Evolutionary conservation across 92 coral and sea anemone species (phyloP).

Genomic region (Metridium senile): DNA sequence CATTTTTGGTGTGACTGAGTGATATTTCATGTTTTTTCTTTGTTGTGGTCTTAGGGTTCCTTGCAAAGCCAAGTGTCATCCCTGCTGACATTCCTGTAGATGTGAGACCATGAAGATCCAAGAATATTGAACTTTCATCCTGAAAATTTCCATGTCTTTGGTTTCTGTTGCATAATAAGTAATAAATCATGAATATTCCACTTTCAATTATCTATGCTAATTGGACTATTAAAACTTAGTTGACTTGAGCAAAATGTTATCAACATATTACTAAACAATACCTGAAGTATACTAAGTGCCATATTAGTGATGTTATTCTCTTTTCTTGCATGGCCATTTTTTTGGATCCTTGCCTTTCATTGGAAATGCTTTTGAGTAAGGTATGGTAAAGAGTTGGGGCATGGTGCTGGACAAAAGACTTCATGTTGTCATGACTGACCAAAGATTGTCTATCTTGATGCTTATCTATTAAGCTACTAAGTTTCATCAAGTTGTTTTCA

Average conservation of each 20-base stretch:
- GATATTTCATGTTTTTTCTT: conserved; percentile 42
- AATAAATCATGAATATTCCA: too few relatives aligned
- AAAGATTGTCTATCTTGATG: conserved; percentile 15
- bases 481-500: conserved; percentile 11
- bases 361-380: conserved; percentile 34
- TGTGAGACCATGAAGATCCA: conserved; percentile 52
- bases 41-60: conserved; percentile 52
- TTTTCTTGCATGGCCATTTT: conserved; percentile 54
- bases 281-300: conserved; percentile 56
- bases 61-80: conserved; percentile 55
- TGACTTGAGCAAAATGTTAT: not conserved
- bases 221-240: not conserved
- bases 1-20: conserved; percentile 28
- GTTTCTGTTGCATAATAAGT: conserved; percentile 34
- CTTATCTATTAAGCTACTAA: conserved; percentile 16
- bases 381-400: conserved; percentile 9
- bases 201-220: too few relatives aligned
- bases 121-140: conserved; percentile 61
- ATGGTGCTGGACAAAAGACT: conserved; percentile 15
- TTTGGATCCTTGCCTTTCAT: conserved; percentile 54
- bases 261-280: not conserved
- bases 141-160: conserved; percentile 60
- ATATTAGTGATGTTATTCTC: conserved; percentile 60
- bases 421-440: conserved; percentile 35
- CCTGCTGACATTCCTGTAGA: conserved; percentile 55